Evolutionary conservation across 2,888 invertebrate genomes (phyloP).

Genomic region (Sarcophaga rosellei): DNA sequence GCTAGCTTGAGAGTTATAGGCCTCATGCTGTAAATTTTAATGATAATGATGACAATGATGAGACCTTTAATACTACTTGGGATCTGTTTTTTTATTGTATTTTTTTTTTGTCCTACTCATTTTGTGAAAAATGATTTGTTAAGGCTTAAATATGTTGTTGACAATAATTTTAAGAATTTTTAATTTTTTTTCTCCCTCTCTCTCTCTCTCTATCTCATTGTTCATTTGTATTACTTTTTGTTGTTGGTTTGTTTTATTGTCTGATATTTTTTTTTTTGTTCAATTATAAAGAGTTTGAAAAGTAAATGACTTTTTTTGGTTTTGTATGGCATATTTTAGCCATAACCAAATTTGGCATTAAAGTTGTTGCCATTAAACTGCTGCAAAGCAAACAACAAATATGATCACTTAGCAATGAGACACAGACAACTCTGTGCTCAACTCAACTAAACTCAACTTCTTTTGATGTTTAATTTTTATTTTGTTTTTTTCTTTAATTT

Average conservation of each 20-base stretch:
- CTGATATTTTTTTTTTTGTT: constrained; percentile 16
- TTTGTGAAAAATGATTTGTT: constrained; percentile 60
- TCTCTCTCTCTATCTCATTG: too few relatives aligned
- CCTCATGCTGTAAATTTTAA: constrained; percentile 68
- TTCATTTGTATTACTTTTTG: constrained; percentile 4
- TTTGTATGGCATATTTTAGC: constrained; percentile 67
- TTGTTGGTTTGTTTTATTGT: not conserved
- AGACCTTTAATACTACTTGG: constrained; percentile 15
- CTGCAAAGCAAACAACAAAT: not conserved
- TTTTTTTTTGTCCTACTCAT: not conserved
- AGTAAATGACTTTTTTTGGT: constrained; percentile 68
- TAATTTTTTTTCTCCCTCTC: not conserved
- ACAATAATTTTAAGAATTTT: constrained; percentile 69
- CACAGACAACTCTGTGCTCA: constrained; percentile 1
- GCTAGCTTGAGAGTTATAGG: constrained; percentile 14
- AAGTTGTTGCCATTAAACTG: constrained; percentile 39
- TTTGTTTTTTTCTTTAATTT: constrained; percentile 23
- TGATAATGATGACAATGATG: constrained; percentile 69
- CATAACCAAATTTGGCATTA: constrained; percentile 65
- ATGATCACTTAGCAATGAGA: not conserved
- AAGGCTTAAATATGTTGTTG: constrained; percentile 68
- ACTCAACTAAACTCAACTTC: constrained; percentile 55
- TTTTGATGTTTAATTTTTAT: constrained; percentile 56
- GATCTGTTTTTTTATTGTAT: not conserved
- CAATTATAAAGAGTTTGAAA: constrained; percentile 60